Evolutionary conservation across 1,140 invertebrate genomes (phyloP), one percentile per base, ranked within the genome.

Genomic region (Eueides isabella): DNA sequence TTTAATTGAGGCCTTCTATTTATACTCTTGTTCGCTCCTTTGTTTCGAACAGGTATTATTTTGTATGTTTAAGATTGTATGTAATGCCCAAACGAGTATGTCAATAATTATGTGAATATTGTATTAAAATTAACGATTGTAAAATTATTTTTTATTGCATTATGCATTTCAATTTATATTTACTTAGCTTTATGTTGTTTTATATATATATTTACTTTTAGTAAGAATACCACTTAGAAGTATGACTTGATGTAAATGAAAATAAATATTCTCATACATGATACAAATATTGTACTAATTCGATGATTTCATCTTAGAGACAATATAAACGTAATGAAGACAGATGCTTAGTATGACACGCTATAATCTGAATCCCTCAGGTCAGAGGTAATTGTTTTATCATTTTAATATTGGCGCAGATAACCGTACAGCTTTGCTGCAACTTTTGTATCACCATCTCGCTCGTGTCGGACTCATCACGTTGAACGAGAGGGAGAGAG

Each of bases 321-420:
- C 23, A 55, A 12, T 26, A 55, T 26, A 2, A 55, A 55, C 2
- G 23, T 26, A 55, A 55, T 55, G 48, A 26, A 26, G 19, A 23
- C 23, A 26, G 7, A 55, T 55, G 48, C 11, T 55, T 26, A 12
- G 48, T 7, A 38, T 66, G 26, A 41, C 64, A 33, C 33, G 19
- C 41, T 38, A 31, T 71, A 68, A 74, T 71, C 68, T 67, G 33
- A 71, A 71, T 65, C 62, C 38, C 44, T 6, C 74, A 62, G 85
- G 85, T 91, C 87, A 89, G 77, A 86, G 84, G 87, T 88, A 88
- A 88, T 86, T 79, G 83, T 82, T 85, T 86, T 85, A 88, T 84
- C 81, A 81, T 80, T 76, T 68, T 73, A 82, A 77, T 74, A 81
- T 82, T 79, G 44, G 76, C 69, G 75, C 75, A 76, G 72, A 80